Conservation (phyloP, 2,888 invertebrate genomes). For the Lysandra coridon region DNA sequence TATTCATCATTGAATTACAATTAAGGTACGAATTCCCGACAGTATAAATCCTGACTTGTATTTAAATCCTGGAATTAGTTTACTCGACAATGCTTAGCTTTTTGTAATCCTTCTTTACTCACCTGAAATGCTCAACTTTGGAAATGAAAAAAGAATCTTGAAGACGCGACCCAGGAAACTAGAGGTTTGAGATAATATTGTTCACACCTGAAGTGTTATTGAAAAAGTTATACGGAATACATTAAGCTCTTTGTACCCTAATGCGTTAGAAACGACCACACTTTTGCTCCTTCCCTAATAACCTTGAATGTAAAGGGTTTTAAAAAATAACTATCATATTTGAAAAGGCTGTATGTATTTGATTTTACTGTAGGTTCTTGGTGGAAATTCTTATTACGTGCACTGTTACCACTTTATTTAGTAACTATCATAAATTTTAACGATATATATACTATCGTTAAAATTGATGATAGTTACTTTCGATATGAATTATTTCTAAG, state of each 20-base stretch:
- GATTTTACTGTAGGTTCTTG: no score
- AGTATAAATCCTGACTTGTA: background rate
- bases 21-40: background rate
- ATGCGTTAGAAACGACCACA: constrained; percentile 11
- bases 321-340: no score
- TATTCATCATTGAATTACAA: background rate
- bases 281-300: background rate
- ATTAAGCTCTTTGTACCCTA: background rate
- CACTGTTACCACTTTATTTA: no score
- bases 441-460: no score
- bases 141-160: background rate
- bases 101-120: background rate
- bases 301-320: no score
- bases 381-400: no score
- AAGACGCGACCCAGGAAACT: background rate
- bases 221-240: constrained; percentile 4
- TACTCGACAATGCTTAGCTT: background rate
- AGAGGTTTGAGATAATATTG: background rate
- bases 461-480: no score
- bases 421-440: no score
- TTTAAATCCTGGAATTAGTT: background rate
- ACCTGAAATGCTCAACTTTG: background rate
- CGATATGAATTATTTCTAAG: no score
- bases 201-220: constrained; percentile 5
- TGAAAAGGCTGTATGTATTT: no score